phyloP scores from a whole-genome alignment of 2,797 vertebrate genomes.

The Tapirus indicus region DNA sequence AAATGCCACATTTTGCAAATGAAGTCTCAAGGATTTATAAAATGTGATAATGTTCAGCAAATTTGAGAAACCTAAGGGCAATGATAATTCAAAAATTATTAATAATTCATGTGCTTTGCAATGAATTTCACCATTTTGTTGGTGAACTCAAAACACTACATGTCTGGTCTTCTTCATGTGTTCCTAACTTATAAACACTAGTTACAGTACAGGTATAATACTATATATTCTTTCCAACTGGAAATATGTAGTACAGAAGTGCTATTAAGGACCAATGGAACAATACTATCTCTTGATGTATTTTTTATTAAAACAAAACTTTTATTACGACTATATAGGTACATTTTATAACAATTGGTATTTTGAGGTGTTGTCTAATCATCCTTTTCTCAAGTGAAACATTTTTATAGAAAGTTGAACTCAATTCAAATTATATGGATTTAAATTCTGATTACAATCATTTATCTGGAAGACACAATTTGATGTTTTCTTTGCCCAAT shows the following conservation, averaged over 20 bases:
- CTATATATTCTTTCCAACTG: rapidly evolving
- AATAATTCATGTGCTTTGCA: conserved; percentile 50
- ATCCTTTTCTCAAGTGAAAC: neutral
- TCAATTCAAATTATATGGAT: neutral
- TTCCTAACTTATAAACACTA: neutral
- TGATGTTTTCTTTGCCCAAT: neutral
- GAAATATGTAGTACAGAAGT: neutral
- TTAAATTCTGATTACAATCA: neutral
- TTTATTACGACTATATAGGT: neutral
- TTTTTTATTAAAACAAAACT: neutral
- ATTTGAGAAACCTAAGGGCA: conserved; percentile 11
- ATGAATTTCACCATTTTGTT: neutral
- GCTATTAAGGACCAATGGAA: neutral
- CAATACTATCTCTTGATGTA: neutral
- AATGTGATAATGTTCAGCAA: conserved; percentile 38
- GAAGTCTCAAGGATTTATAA: conserved; percentile 26
- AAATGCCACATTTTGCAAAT: conserved; percentile 68
- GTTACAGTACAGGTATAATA: neutral
- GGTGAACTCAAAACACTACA: neutral
- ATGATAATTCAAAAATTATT: conserved; percentile 26
- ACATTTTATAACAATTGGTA: neutral
- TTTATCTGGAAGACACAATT: neutral
- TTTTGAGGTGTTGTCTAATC: neutral
- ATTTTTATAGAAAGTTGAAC: neutral
- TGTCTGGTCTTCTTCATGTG: neutral